Evolutionary conservation across 2,888 invertebrate species (phyloP).

Genomic region (Limnephilus rhombicus): DNA sequence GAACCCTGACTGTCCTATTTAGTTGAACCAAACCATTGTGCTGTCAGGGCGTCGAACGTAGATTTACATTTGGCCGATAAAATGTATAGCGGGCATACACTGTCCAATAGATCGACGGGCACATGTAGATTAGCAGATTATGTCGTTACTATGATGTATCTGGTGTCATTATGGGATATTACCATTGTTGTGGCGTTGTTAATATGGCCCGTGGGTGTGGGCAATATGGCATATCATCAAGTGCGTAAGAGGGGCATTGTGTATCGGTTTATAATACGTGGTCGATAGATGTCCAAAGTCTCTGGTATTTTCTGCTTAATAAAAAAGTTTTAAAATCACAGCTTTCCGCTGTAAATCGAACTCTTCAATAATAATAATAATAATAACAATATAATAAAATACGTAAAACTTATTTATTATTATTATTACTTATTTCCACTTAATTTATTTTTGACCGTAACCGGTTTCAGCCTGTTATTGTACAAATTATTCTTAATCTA

Average conservation of each 20-base stretch:
- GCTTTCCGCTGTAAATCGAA: not conserved
- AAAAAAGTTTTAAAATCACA: not conserved
- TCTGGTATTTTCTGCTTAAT: not conserved
- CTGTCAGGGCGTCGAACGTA: not conserved
- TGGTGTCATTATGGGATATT: not conserved
- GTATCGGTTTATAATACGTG: not conserved
- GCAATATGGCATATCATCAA: not conserved
- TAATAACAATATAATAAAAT: too few species aligned
- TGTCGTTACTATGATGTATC: not conserved
- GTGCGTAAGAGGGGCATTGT: not conserved
- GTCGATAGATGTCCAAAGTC: not conserved
- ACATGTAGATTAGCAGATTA: not conserved
- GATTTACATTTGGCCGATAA: not conserved
- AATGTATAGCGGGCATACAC: not conserved
- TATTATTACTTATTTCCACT: too few species aligned
- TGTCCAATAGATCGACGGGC: constrained; percentile 2
- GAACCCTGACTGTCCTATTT: not conserved
- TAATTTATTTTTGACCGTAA: too few species aligned
- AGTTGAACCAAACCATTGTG: not conserved
- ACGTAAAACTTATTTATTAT: too few species aligned
- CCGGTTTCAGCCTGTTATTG: too few species aligned
- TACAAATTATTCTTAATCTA: too few species aligned
- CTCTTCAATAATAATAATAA: too few species aligned
- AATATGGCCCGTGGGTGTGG: not conserved
- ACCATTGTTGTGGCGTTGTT: not conserved